Percentiles rank a stretch among this genome's conserved stretches.
phyloP scores from a whole-genome alignment of 2,113 vertebrate genomes.

The Eulemur macaco region DNA sequence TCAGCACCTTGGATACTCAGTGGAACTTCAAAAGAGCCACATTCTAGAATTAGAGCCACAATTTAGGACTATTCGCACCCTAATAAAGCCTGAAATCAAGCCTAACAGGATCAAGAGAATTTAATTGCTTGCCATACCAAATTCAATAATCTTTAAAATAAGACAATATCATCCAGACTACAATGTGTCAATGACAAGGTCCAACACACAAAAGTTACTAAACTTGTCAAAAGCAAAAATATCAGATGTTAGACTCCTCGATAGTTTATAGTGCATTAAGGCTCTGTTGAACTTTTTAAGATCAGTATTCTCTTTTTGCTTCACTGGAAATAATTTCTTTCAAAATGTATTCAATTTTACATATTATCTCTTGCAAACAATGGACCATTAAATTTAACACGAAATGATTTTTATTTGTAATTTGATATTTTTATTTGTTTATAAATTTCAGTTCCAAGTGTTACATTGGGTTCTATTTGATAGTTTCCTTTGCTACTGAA shows the following conservation, averaged over 20 bases:
- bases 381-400: not conserved
- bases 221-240: not conserved
- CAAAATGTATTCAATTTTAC: not conserved
- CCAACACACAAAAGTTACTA: not conserved
- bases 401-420: not conserved
- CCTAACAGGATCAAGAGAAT: not conserved
- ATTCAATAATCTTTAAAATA: not conserved
- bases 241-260: not conserved
- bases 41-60: not conserved
- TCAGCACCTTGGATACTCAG: not conserved
- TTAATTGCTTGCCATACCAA: not conserved
- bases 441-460: not conserved
- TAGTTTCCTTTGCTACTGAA: not conserved
- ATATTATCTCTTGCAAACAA: not conserved
- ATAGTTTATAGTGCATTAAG: not conserved
- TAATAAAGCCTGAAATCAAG: not conserved
- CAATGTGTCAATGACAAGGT: not conserved
- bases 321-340: not conserved
- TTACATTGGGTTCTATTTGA: not conserved
- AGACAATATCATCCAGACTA: not conserved
- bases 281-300: not conserved
- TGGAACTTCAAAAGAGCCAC: not conserved
- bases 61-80: not conserved
- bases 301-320: not conserved
- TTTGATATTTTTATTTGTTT: not conserved